These are phyloP conservation scores for Pandemis heparana DNA, from an alignment of 2,888 invertebrate genomes.

Conservation along the genomic window DNA sequence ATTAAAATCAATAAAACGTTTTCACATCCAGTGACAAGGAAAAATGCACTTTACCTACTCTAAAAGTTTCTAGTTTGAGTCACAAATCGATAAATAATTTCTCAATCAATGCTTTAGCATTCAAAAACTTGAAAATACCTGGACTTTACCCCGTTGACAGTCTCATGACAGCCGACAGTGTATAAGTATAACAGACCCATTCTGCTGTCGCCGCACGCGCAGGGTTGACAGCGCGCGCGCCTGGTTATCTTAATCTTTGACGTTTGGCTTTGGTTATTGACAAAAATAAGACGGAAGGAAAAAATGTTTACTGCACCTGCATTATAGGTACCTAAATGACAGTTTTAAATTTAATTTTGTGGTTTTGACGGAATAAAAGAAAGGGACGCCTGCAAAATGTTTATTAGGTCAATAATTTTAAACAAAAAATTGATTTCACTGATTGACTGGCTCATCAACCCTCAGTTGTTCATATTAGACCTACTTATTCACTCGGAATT, in stretches of 20 bases:
- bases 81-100: not conserved
- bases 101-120: not conserved
- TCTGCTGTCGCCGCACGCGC: constrained; percentile 34
- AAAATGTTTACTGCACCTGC: not conserved
- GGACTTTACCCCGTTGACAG: not conserved
- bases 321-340: no score
- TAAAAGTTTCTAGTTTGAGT: not conserved
- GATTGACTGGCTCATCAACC: no score
- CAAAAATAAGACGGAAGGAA: not conserved
- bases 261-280: constrained; percentile 4
- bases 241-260: constrained; percentile 30
- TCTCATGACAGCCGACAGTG: constrained; percentile 4
- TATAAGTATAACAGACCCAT: constrained; percentile 14
- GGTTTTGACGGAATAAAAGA: no score
- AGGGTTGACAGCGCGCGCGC: constrained; percentile 20
- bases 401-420: no score
- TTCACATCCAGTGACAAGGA: no score
- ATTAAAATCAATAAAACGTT: no score
- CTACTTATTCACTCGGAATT: no score
- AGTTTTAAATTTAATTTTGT: no score
- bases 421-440: no score
- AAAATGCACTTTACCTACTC: no score
- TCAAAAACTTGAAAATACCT: constrained; percentile 7
- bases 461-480: no score
- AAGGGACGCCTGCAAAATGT: no score